phyloP scores from a whole-genome alignment of 2,888 invertebrate genomes.

The Drosophila ustulata region DNA sequence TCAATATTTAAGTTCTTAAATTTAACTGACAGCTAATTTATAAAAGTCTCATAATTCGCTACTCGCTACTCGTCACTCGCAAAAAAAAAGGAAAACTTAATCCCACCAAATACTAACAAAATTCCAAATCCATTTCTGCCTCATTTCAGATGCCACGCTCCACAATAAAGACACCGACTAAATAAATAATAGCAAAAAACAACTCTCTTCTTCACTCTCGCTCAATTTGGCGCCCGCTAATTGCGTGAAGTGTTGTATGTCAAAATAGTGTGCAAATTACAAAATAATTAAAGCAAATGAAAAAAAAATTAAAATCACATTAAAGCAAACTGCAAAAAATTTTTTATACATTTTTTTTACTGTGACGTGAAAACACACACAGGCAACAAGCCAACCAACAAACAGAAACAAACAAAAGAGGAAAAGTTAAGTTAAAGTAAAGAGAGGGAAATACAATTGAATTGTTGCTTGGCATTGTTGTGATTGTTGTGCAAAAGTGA shows the following conservation, averaged over 20 bases:
- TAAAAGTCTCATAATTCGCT: neutral
- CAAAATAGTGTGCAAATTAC: slow-evolving; percentile 46
- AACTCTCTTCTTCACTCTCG: slow-evolving; percentile 12
- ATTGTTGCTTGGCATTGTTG: slow-evolving; percentile 19
- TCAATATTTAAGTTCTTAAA: too few species aligned
- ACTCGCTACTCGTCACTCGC: neutral
- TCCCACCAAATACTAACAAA: slow-evolving; percentile 23
- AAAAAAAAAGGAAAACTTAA: neutral
- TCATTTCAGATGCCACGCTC: slow-evolving; percentile 42
- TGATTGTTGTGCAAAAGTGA: slow-evolving; percentile 37
- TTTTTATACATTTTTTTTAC: slow-evolving; percentile 56
- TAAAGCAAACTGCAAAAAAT: slow-evolving; percentile 39
- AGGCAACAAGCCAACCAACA: neutral
- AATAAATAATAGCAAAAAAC: slow-evolving; percentile 13
- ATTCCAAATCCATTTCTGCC: slow-evolving; percentile 5
- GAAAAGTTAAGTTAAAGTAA: slow-evolving; percentile 21
- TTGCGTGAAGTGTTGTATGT: slow-evolving; percentile 27
- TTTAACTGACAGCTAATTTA: neutral
- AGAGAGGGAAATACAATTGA: slow-evolving; percentile 38
- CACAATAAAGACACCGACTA: slow-evolving; percentile 35
- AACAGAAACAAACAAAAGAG: slow-evolving; percentile 10
- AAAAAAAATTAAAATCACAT: slow-evolving; percentile 35
- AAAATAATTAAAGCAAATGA: neutral
- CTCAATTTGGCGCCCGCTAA: slow-evolving; percentile 24
- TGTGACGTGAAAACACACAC: slow-evolving; percentile 27